phyloP scores from a whole-genome alignment of 1,140 invertebrate species.

The Eueides isabella region DNA sequence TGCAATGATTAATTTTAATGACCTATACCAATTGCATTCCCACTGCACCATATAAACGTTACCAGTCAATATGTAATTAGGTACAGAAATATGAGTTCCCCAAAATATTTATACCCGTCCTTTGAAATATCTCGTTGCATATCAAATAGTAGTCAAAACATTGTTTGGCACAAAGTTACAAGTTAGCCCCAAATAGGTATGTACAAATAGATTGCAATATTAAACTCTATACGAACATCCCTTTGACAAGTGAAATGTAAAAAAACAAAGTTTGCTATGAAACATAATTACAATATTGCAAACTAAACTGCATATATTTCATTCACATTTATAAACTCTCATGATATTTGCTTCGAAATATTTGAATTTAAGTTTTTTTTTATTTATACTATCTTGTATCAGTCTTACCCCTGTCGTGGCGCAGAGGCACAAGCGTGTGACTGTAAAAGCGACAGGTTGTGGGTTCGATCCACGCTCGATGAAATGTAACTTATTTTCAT shows the following conservation, averaged over 20 bases:
- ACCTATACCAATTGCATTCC: background rate
- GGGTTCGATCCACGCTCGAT: too few species aligned
- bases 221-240: background rate
- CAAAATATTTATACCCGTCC: background rate
- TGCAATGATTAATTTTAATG: background rate
- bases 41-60: background rate
- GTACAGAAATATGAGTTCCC: background rate
- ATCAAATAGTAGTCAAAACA: conserved; percentile 5
- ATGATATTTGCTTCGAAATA: background rate
- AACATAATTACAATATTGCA: background rate
- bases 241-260: conserved; percentile 6
- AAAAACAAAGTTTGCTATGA: background rate
- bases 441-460: too few species aligned
- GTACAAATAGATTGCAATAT: conserved; percentile 4
- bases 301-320: background rate
- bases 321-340: background rate
- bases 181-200: background rate
- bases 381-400: too few species aligned
- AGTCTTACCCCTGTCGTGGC: too few species aligned
- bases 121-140: background rate
- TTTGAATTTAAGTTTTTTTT: background rate
- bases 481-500: too few species aligned
- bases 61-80: background rate
- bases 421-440: too few species aligned
- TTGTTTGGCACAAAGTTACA: background rate